Conservation (phyloP, 2,888 invertebrate genomes). For the Tiphia femorata region DNA sequence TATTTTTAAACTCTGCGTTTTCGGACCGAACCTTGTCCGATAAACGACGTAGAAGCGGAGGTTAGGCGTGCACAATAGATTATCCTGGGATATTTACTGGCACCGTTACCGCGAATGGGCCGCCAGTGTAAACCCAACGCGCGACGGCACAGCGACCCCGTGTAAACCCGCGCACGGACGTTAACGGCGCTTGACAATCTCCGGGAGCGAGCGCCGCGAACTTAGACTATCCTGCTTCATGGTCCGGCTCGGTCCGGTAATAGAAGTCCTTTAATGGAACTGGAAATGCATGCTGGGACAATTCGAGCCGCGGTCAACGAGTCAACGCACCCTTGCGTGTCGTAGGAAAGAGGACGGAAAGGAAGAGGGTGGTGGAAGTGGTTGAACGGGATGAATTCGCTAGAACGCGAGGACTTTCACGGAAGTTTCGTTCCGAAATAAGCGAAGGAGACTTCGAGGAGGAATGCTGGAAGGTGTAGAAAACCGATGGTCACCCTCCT, state of each 20-base stretch:
- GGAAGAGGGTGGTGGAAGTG: no score
- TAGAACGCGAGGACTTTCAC: no score
- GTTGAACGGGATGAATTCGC: no score
- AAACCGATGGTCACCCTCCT: no score
- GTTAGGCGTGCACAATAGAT: not conserved
- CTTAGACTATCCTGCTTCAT: slow-evolving; percentile 28
- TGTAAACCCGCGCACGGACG: no score
- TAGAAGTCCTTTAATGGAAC: slow-evolving; percentile 2
- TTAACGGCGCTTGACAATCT: slow-evolving; percentile 39
- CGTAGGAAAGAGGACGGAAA: no score
- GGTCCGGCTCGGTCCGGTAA: slow-evolving; percentile 4
- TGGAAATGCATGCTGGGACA: slow-evolving; percentile 1
- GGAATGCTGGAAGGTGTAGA: no score
- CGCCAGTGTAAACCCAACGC: not conserved
- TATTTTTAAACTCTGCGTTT: no score
- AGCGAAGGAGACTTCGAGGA: no score
- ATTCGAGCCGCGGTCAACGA: not conserved
- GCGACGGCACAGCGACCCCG: not conserved
- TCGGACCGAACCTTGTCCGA: no score
- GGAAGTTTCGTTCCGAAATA: no score
- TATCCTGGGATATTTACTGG: not conserved
- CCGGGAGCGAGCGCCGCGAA: slow-evolving; percentile 30
- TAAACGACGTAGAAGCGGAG: not conserved
- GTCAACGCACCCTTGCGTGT: no score
- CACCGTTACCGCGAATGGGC: not conserved